Evolutionary conservation across 2,113 vertebrate genomes (phyloP).

Genomic region (Brachionichthys hirsutus): DNA sequence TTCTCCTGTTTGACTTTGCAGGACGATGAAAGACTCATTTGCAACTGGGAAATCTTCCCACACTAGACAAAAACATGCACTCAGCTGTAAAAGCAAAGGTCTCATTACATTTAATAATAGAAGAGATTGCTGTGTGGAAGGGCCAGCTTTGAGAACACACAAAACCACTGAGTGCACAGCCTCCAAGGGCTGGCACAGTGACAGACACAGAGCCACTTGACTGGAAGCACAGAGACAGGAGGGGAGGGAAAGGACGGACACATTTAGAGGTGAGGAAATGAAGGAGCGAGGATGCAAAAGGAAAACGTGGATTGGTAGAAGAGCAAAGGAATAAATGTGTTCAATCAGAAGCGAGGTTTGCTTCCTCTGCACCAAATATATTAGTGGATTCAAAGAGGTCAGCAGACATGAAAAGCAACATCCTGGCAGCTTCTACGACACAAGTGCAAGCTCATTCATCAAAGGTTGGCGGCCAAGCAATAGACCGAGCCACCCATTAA

Average conservation of each 20-base stretch:
- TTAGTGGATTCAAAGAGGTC: constrained; percentile 13
- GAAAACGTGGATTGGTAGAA: constrained; percentile 8
- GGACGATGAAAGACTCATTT: constrained; percentile 21
- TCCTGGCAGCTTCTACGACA: constrained; percentile 1
- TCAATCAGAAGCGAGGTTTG: background rate
- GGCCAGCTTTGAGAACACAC: constrained; percentile 40
- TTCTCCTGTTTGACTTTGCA: constrained; percentile 21
- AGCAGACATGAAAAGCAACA: background rate
- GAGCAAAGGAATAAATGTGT: background rate
- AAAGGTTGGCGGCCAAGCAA: constrained; percentile 36
- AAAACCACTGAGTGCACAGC: constrained; percentile 30
- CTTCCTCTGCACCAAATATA: constrained; percentile 8
- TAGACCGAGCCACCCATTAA: constrained; percentile 21
- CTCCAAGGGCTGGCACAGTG: constrained; percentile 6
- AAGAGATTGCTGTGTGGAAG: constrained; percentile 48
- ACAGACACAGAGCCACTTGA: constrained; percentile 39
- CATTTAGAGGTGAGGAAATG: constrained; percentile 20
- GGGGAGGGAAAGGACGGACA: constrained; percentile 13
- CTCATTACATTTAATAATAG: constrained; percentile 65
- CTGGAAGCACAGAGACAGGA: constrained; percentile 26
- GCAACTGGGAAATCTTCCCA: constrained; percentile 30
- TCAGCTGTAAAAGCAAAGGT: constrained; percentile 45
- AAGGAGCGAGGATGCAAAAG: background rate
- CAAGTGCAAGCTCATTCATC: constrained; percentile 27
- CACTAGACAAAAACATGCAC: constrained; percentile 15